Conservation (phyloP, 2,888 invertebrate genomes). For the Xanthia icteritia region DNA sequence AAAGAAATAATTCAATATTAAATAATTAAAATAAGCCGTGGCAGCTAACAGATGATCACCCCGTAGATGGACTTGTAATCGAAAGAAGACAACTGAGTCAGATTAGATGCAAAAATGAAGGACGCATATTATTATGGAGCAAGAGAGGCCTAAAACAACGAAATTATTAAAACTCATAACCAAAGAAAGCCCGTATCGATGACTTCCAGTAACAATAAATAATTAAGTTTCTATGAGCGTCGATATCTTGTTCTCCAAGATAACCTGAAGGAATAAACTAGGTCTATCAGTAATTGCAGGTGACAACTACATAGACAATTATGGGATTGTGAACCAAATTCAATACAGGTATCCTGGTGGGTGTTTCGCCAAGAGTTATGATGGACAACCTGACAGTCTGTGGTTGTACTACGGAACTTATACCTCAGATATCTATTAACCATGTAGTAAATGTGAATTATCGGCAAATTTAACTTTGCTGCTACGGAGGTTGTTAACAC, state of each 20-base stretch:
- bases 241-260: slow-evolving; percentile 49
- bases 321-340: slow-evolving; percentile 56
- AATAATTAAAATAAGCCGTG: no score
- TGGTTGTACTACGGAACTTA: slow-evolving; percentile 75
- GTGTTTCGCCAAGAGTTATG: slow-evolving; percentile 70
- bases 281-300: slow-evolving; percentile 38
- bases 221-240: slow-evolving; percentile 30
- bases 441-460: slow-evolving; percentile 63
- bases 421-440: slow-evolving; percentile 70
- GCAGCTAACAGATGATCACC: no score
- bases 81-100: neutral
- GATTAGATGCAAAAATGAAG: neutral
- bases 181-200: slow-evolving; percentile 3
- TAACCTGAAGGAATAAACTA: slow-evolving; percentile 50
- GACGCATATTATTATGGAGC: neutral
- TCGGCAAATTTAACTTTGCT: slow-evolving; percentile 43
- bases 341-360: slow-evolving; percentile 59
- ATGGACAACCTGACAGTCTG: slow-evolving; percentile 66
- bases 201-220: slow-evolving; percentile 37
- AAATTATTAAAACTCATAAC: slow-evolving; percentile 1
- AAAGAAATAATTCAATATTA: no score
- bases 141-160: neutral
- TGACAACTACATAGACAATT: slow-evolving; percentile 53
- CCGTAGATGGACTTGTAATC: neutral
- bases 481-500: neutral